A percentile compares a stretch with the other conserved stretches of the same genome.
Conservation (phyloP, 2,888 invertebrate genomes). For the Caenorhabditis plicata region DNA sequence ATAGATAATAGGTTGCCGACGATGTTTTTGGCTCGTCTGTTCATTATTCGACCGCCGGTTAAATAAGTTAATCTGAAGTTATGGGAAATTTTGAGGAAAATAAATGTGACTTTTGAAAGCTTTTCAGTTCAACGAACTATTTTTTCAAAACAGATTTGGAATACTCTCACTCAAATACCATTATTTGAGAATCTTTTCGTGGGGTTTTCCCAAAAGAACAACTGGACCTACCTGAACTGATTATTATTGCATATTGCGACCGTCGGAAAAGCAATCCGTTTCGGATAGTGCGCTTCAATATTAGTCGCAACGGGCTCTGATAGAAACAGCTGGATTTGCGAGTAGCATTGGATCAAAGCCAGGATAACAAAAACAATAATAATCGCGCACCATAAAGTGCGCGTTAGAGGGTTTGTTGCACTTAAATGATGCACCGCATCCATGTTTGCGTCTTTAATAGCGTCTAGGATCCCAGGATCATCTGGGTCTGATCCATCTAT, state of each 20-base stretch:
- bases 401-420: conserved; percentile 37
- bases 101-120: not conserved
- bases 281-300: conserved; percentile 62
- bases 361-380: conserved; percentile 52
- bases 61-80: conserved; percentile 55
- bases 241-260: conserved; percentile 64
- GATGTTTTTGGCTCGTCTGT: conserved; percentile 40
- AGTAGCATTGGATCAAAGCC: conserved; percentile 55
- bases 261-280: conserved; percentile 56
- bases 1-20: conserved; percentile 22
- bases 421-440: conserved; percentile 62
- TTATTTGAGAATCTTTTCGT: too few species aligned
- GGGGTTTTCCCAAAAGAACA: too few species aligned
- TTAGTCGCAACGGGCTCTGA: conserved; percentile 57
- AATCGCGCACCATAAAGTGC: conserved; percentile 51
- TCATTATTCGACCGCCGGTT: conserved; percentile 55
- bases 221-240: conserved; percentile 62
- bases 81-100: not conserved
- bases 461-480: too few species aligned
- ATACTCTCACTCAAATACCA: not conserved
- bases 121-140: not conserved
- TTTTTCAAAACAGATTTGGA: not conserved
- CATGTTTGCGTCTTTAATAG: conserved; percentile 61
- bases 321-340: conserved; percentile 45
- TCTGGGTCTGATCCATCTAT: too few species aligned